Evolutionary conservation across 1,140 invertebrate species (phyloP), one percentile per base, ranked within the genome.

Genomic region (Cydia amplana): DNA sequence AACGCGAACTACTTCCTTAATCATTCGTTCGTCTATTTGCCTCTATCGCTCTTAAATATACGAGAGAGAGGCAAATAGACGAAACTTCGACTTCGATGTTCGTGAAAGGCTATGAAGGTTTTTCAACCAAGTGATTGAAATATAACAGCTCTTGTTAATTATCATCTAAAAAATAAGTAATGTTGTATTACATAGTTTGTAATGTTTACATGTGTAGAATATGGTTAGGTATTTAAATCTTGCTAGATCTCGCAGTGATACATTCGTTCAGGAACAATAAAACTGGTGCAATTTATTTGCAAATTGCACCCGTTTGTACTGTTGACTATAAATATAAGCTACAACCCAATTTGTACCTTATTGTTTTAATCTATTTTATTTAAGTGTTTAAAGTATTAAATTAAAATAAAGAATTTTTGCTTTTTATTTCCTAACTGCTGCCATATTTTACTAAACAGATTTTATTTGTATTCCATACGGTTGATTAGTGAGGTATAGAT

Each of bases 221-320:
- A 16, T 14, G 4, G 46, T 49, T 67, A n/a, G n/a, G n/a, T n/a
- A 67, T 67, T 32, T 16, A n/a, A 67, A 67, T 67, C 20, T 65
- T 16, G 25, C 64, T 67, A 67, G 64, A 67, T 67, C 64, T 67
- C 28, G 64, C 64, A 67, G 63, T 36, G 64, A 67, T 36, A 36
- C 36, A 16, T 28, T 10, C 36, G 36, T 9, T 10, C 36, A 40
- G 7, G 36, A 40, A 40, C 36, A 40, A 40, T 40, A 1, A 63
- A 63, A 63, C 0, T 63, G 20, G 25, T 64, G 23, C 4, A 64
- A 64, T 40, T 40, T 9, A 10, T 40, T 1, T 40, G 2, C 10
- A 18, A 20, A 43, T 16, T 16, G 46, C 16, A 49, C 46, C 46
- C 0, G 16, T 16, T 49, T 49, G 4, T 49, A 49, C 5, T 49